Evolutionary conservation across 2,888 invertebrate species (phyloP).

Genomic region (Temnothorax ravouxi): DNA sequence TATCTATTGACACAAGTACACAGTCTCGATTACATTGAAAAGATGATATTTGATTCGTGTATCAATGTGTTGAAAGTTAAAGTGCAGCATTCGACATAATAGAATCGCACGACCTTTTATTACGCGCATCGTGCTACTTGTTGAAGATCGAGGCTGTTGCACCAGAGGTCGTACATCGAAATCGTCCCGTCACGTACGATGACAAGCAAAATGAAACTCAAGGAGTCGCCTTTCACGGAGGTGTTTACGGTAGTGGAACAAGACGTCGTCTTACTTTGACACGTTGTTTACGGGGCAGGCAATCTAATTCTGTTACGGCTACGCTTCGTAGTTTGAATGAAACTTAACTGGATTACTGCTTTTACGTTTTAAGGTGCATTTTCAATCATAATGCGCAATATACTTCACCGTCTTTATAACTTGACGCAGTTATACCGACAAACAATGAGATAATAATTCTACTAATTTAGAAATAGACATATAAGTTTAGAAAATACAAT

Average conservation of each 20-base stretch:
- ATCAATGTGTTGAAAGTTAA: conserved; percentile 2
- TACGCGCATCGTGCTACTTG: conserved; percentile 33
- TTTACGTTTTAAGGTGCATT: background rate
- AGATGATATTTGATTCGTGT: background rate
- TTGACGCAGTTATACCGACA: background rate
- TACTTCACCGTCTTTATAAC: background rate
- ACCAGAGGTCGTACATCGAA: conserved; percentile 43
- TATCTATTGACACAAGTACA: background rate
- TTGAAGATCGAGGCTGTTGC: conserved; percentile 47
- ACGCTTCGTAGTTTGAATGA: conserved; percentile 6
- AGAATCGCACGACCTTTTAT: conserved; percentile 21
- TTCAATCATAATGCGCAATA: background rate
- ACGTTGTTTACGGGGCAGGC: conserved; percentile 62
- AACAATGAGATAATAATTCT: background rate
- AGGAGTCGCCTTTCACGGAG: conserved; percentile 62
- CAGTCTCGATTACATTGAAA: background rate
- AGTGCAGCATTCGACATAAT: background rate
- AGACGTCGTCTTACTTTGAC: conserved; percentile 59
- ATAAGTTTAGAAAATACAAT: background rate
- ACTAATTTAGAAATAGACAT: background rate
- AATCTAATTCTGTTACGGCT: conserved; percentile 47
- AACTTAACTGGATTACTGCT: background rate
- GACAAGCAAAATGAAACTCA: conserved; percentile 58
- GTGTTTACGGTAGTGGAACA: conserved; percentile 47
- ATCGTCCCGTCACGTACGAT: conserved; percentile 35